Base-by-base conservation (phyloP, 1,140 invertebrate genomes). In the Apolygus lucorum region DNA sequence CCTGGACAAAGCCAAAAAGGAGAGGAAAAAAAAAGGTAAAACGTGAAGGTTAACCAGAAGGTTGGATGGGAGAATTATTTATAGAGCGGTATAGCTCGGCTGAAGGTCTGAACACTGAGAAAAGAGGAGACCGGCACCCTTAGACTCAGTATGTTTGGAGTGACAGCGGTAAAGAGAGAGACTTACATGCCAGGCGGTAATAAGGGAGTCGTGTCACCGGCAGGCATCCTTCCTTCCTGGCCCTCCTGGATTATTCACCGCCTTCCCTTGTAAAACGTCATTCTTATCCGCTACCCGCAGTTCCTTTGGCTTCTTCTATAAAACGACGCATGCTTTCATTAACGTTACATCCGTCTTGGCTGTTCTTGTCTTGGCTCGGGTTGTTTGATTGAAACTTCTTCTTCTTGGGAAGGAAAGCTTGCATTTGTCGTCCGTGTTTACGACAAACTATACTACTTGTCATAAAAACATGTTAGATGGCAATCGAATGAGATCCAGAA, bases 381-480 rank as follows among this genome's bases (percentile, higher is more conserved):
- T n/a, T n/a, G 54, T 59, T 59, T 59, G 54, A 59, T 59, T 59
- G 54, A 59, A 59, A 59, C 54, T 59, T 59, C n/a, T n/a, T n/a
- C n/a, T n/a, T n/a, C n/a, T n/a, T n/a, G n/a, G n/a, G n/a, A n/a
- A n/a, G n/a, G n/a, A n/a, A n/a, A n/a, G n/a, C n/a, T n/a, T n/a
- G n/a, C n/a, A n/a, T n/a, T n/a, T n/a, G n/a, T n/a, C n/a, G n/a
- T n/a, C n/a, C n/a, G n/a, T n/a, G n/a, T n/a, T n/a, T n/a, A n/a
- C n/a, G n/a, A n/a, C n/a, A n/a, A n/a, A n/a, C n/a, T n/a, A n/a
- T n/a, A n/a, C n/a, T n/a, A n/a, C n/a, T n/a, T n/a, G n/a, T n/a
- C n/a, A n/a, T n/a, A n/a, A n/a, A n/a, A n/a, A n/a, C n/a, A n/a
- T n/a, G n/a, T n/a, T n/a, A n/a, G n/a, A n/a, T n/a, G n/a, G n/a